phyloP scores from a whole-genome alignment of 2,888 invertebrate species.

The Campaea margaritaria region DNA sequence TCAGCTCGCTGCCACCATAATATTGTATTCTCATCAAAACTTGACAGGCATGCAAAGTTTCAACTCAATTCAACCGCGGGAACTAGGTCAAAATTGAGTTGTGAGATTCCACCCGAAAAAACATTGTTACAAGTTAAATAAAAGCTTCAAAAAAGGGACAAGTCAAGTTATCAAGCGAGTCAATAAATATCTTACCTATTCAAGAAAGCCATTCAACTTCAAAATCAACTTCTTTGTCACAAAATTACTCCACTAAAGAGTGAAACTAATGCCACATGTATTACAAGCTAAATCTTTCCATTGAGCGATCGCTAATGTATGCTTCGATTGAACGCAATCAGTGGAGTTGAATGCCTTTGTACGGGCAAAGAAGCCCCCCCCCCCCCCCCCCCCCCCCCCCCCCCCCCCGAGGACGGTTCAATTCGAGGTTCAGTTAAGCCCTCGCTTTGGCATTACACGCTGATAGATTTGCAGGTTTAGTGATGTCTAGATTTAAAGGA shows the following conservation, averaged over 20 bases:
- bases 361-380: conserved; percentile 5
- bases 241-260: background rate
- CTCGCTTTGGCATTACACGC: conserved; percentile 17
- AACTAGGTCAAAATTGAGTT: too few species aligned
- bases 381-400: conserved; percentile 4
- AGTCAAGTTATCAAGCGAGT: too few species aligned
- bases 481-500: background rate
- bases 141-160: too few species aligned
- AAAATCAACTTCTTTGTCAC: background rate
- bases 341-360: conserved; percentile 30
- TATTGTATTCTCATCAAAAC: too few species aligned
- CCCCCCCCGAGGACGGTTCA: background rate
- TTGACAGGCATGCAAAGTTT: too few species aligned
- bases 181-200: too few species aligned
- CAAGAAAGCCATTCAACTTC: too few species aligned
- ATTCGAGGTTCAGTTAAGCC: conserved; percentile 25
- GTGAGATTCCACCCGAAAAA: too few species aligned
- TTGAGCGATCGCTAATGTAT: conserved; percentile 26
- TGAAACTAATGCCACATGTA: conserved; percentile 2
- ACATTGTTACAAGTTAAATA: too few species aligned
- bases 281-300: conserved; percentile 14
- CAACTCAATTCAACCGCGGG: too few species aligned
- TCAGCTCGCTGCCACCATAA: too few species aligned
- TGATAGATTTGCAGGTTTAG: conserved; percentile 7
- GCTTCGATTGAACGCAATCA: conserved; percentile 30